Conservation (phyloP, 2,888 invertebrate genomes). For the Drosophila mimetica region DNA sequence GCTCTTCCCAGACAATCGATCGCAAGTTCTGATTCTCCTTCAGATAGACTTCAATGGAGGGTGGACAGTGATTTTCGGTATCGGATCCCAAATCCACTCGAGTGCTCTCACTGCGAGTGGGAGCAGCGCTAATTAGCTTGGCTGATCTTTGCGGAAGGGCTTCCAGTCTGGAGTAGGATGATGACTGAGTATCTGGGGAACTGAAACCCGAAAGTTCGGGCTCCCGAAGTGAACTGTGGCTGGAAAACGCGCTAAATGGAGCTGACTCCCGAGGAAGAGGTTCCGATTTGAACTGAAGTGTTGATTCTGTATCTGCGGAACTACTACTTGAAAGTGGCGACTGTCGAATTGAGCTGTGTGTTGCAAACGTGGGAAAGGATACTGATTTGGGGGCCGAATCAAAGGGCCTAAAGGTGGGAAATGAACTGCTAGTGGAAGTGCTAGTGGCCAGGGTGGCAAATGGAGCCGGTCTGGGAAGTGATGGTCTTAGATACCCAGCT, state of each 20-base stretch:
- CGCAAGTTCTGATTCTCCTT: conserved; percentile 86
- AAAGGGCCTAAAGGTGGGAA: background rate
- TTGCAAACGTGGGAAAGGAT: conserved; percentile 14
- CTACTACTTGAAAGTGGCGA: no score
- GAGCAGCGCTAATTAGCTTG: conserved; percentile 5
- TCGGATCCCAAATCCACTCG: conserved; percentile 61
- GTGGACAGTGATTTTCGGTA: conserved; percentile 86
- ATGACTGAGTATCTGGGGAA: background rate
- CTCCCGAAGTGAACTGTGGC: background rate
- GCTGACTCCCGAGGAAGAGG: background rate
- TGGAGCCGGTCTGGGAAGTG: conserved; percentile 58
- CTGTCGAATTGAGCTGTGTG: background rate
- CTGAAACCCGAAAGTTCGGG: conserved; percentile 8
- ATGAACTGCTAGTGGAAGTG: conserved; percentile 3
- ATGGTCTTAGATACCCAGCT: background rate
- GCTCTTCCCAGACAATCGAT: conserved; percentile 88
- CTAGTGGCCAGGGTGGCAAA: conserved; percentile 9
- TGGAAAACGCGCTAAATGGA: conserved; percentile 12
- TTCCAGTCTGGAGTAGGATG: background rate
- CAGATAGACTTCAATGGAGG: conserved; percentile 87
- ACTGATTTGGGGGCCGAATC: conserved; percentile 1
- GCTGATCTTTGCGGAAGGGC: conserved; percentile 6
- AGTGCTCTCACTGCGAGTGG: conserved; percentile 22
- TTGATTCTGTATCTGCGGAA: background rate
- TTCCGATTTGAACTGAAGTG: background rate